These are phyloP conservation scores for Tympanoctomys barrerae DNA, from an alignment of 2,797 vertebrate genomes.

Conservation along the genomic window DNA sequence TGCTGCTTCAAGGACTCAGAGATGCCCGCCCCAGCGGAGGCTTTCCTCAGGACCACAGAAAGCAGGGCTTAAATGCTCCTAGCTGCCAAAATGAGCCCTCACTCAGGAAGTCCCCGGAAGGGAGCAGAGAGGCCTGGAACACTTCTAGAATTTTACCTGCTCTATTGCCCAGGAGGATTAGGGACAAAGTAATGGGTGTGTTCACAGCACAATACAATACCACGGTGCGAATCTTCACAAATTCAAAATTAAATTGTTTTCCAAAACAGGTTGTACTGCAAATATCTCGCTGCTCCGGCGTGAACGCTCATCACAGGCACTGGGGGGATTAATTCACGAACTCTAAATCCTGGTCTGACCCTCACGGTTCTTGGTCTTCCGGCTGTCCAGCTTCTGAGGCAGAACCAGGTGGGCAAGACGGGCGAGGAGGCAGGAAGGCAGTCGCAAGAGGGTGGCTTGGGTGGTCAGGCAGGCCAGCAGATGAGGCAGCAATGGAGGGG, in stretches of 20 bases:
- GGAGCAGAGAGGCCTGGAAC: background rate
- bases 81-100: background rate
- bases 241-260: background rate
- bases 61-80: conserved; percentile 21
- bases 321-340: background rate
- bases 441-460: background rate
- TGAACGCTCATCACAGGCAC: background rate
- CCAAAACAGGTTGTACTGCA: conserved; percentile 27
- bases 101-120: conserved; percentile 8
- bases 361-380: background rate
- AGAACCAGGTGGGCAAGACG: background rate
- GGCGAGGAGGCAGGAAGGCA: background rate
- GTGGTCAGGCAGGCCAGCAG: too few species aligned
- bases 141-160: conserved; percentile 40
- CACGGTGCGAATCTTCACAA: conserved; percentile 29
- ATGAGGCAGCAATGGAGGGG: too few species aligned
- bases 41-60: background rate
- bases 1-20: background rate
- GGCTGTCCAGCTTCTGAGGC: background rate
- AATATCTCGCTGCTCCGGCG: background rate
- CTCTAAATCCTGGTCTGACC: background rate
- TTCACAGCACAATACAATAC: background rate
- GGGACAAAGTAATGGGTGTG: background rate
- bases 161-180: background rate
- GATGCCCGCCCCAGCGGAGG: background rate